Evolutionary conservation across 1,140 invertebrate species (phyloP).

Genomic region (Meloidogyne exigua): DNA sequence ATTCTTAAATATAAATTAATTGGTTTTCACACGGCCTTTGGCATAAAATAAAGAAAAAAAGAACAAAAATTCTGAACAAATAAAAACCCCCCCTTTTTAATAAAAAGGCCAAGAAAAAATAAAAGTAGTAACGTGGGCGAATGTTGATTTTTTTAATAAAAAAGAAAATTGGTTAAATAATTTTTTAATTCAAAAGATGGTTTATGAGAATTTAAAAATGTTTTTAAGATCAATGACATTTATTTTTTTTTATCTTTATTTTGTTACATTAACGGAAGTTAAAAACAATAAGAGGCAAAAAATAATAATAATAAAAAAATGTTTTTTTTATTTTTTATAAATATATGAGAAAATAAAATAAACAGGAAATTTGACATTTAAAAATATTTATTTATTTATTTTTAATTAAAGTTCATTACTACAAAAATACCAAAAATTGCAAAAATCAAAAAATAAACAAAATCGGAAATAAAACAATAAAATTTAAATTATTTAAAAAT

Average conservation of each 20-base stretch:
- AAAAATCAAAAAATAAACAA: too few relatives aligned
- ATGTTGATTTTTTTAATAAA: not conserved
- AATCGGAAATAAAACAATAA: too few relatives aligned
- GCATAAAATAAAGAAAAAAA: not conserved
- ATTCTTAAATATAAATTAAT: not conserved
- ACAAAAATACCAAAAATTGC: too few relatives aligned
- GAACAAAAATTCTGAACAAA: slow-evolving; percentile 3
- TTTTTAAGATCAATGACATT: not conserved
- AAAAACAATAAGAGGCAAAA: not conserved
- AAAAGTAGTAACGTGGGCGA: not conserved
- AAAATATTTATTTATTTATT: not conserved
- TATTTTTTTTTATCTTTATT: not conserved
- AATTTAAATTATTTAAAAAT: too few relatives aligned
- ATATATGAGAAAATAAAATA: too few relatives aligned
- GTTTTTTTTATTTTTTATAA: too few relatives aligned
- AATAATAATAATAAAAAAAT: too few relatives aligned
- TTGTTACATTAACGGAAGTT: not conserved
- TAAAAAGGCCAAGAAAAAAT: not conserved
- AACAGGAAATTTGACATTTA: not conserved
- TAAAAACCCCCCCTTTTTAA: not conserved
- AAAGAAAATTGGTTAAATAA: not conserved
- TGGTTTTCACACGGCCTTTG: not conserved
- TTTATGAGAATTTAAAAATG: not conserved
- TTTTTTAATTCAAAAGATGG: not conserved
- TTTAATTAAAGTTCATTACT: too few relatives aligned